Evolutionary conservation across 2,113 vertebrate genomes (phyloP).

Genomic region (Mobula birostris): DNA sequence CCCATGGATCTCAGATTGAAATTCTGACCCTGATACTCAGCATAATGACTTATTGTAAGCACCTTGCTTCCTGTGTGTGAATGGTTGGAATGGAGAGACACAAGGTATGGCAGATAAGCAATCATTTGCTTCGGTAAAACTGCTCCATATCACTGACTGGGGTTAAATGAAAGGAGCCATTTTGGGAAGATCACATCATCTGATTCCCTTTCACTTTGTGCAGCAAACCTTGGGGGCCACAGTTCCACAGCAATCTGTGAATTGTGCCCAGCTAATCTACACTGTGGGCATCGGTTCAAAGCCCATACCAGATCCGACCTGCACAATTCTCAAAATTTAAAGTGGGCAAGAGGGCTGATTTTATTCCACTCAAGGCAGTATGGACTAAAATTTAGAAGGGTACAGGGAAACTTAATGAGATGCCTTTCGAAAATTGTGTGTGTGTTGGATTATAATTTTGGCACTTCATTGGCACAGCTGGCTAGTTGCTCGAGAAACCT

Average conservation of each 20-base stretch:
- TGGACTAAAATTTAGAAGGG: not conserved
- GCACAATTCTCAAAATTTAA: not conserved
- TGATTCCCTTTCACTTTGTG: not conserved
- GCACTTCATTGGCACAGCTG: no score
- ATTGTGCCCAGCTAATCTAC: no score
- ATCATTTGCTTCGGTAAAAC: not conserved
- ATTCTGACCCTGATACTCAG: not conserved
- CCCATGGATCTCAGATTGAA: not conserved
- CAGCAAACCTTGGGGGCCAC: no score
- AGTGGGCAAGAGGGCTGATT: not conserved
- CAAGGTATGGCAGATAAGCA: not conserved
- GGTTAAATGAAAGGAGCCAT: not conserved
- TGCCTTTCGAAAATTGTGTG: not conserved
- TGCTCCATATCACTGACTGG: not conserved
- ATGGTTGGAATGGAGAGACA: not conserved
- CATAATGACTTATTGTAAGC: not conserved
- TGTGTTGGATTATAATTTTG: not conserved
- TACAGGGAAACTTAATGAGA: not conserved
- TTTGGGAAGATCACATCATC: not conserved
- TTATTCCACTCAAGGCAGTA: not conserved
- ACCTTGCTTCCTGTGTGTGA: not conserved
- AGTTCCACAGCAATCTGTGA: not conserved
- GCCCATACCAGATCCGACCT: not conserved
- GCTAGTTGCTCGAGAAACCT: no score
- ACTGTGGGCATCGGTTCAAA: not conserved